phyloP scores from a whole-genome alignment of 2,888 invertebrate species.

The Bellardia bayeri region DNA sequence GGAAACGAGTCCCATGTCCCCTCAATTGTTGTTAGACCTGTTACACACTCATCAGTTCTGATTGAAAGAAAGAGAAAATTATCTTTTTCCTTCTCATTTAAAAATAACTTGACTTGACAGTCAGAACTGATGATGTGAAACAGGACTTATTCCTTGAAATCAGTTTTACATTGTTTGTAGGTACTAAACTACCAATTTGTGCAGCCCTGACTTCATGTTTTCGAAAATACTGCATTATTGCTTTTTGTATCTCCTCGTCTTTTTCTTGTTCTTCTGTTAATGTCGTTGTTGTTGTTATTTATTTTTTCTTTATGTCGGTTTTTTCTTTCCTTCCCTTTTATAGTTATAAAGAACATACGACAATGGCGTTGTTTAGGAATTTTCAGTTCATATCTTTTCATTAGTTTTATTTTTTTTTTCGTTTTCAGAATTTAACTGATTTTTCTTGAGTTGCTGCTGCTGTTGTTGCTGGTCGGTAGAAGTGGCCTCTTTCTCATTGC shows the following conservation, averaged over 20 bases:
- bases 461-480: slow-evolving; percentile 16
- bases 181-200: neutral
- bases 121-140: no score
- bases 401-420: slow-evolving; percentile 58
- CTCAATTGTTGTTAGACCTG: no score
- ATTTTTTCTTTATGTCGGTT: slow-evolving; percentile 25
- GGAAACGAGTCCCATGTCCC: no score
- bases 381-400: slow-evolving; percentile 72
- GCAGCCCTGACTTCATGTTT: neutral
- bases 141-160: no score
- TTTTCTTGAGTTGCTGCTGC: slow-evolving; percentile 57
- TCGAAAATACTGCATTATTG: slow-evolving; percentile 37
- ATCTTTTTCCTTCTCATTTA: no score
- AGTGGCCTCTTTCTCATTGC: slow-evolving; percentile 70
- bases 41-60: no score
- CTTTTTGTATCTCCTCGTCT: slow-evolving; percentile 7
- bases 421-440: slow-evolving; percentile 70
- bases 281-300: slow-evolving; percentile 24
- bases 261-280: slow-evolving; percentile 11
- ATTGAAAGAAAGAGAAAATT: no score
- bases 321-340: slow-evolving; percentile 65
- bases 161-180: neutral
- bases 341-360: slow-evolving; percentile 63
- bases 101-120: no score
- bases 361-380: slow-evolving; percentile 72